These are phyloP conservation scores for Takifugu bimaculatus DNA, from an alignment of 2,113 vertebrate genomes.

Conservation along the genomic window DNA sequence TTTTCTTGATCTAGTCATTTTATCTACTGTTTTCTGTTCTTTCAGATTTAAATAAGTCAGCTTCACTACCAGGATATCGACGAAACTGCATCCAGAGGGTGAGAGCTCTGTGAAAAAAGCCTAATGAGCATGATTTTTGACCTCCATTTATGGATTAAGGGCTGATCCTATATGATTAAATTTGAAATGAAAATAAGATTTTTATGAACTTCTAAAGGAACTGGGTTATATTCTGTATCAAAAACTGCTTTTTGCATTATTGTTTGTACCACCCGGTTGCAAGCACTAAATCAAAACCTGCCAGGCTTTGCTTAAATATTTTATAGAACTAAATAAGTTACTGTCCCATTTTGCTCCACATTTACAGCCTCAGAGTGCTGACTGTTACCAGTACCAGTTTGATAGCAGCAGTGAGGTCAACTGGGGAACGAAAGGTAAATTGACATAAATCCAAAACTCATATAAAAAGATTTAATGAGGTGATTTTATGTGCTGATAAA, in stretches of 20 bases:
- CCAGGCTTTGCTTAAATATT: background rate
- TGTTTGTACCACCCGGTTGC: too few species aligned
- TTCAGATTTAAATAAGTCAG: conserved; percentile 91
- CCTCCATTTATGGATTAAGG: background rate
- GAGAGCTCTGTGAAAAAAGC: conserved; percentile 22
- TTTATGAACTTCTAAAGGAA: too few species aligned
- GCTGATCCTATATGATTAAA: too few species aligned
- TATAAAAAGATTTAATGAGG: conserved; percentile 20
- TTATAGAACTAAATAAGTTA: background rate
- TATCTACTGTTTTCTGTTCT: conserved; percentile 21
- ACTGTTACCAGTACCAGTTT: conserved; percentile 96
- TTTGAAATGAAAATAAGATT: too few species aligned
- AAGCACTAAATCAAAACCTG: too few species aligned
- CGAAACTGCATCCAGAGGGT: conserved; percentile 94
- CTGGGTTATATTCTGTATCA: too few species aligned
- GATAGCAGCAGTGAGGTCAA: conserved; percentile 89
- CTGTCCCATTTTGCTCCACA: background rate
- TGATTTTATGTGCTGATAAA: conserved; percentile 13
- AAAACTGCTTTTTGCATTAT: too few species aligned
- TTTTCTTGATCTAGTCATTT: background rate
- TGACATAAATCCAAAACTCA: conserved; percentile 21
- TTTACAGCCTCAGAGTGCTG: conserved; percentile 78
- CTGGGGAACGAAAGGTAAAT: conserved; percentile 93
- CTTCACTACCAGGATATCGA: conserved; percentile 92
- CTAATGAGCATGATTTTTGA: background rate